These are phyloP conservation scores for Dicrurus megarhynchus DNA, from an alignment of 2,113 vertebrate genomes.

Conservation along the genomic window DNA sequence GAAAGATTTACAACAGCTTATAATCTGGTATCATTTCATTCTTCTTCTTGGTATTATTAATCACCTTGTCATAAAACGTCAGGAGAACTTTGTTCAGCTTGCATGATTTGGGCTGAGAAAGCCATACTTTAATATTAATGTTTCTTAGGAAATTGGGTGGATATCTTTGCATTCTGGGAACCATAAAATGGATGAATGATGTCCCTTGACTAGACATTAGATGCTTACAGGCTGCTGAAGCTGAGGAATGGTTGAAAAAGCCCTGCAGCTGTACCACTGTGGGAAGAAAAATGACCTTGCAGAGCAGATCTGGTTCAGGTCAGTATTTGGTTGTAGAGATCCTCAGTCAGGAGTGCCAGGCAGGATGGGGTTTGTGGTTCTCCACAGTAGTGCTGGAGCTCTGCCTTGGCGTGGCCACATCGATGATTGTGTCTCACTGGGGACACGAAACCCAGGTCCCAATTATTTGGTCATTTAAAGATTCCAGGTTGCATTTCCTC, in stretches of 20 bases:
- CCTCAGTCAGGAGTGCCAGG: rapidly evolving
- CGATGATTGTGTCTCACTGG: rapidly evolving
- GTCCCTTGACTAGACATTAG: not conserved
- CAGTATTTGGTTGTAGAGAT: not conserved
- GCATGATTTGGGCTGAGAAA: conserved; percentile 39
- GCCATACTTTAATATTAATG: conserved; percentile 42
- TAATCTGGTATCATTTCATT: conserved; percentile 61
- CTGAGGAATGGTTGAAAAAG: not conserved
- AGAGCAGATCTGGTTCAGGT: not conserved
- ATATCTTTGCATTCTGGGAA: conserved; percentile 40
- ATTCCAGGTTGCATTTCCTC: not conserved
- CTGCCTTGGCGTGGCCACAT: not conserved
- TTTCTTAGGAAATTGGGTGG: conserved; percentile 44
- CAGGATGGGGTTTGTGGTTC: not conserved
- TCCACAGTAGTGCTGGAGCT: rapidly evolving
- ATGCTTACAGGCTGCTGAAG: not conserved
- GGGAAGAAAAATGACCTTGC: not conserved
- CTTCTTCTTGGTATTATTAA: conserved; percentile 60
- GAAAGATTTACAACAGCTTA: conserved; percentile 63
- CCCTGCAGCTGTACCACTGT: not conserved
- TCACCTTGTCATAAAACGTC: conserved; percentile 53
- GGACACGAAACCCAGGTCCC: not conserved
- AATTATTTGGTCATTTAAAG: conserved; percentile 5
- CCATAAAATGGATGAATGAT: conserved; percentile 38
- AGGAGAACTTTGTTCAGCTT: conserved; percentile 52